Evolutionary conservation across 2,113 vertebrate species (phyloP).

Genomic region (Myiopsitta monachus): DNA sequence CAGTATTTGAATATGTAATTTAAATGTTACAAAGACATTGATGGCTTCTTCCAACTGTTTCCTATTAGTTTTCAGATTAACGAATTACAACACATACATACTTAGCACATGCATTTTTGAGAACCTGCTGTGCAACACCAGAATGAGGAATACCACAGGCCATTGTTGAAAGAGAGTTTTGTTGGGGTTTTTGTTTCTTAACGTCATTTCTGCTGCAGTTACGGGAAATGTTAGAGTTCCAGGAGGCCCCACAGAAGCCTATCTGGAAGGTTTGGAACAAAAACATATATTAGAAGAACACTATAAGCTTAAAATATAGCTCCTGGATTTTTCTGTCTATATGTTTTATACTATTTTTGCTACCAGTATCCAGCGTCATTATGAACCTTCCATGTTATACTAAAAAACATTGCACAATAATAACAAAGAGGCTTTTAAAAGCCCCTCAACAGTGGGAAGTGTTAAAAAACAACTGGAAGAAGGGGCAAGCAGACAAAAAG

Average conservation of each 20-base stretch:
- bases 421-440: conserved; percentile 28
- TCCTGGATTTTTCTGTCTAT: neutral
- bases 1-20: neutral
- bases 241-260: neutral
- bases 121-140: conserved; percentile 25
- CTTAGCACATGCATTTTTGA: conserved; percentile 17
- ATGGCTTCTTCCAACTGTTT: conserved; percentile 45
- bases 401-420: neutral
- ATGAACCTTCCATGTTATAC: neutral
- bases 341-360: conserved; percentile 4
- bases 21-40: neutral
- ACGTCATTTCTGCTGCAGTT: conserved; percentile 32
- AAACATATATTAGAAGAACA: neutral
- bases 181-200: neutral
- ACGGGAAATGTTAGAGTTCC: neutral
- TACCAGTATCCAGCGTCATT: neutral
- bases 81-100: conserved; percentile 50
- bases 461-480: neutral
- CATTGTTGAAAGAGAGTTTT: conserved; percentile 26
- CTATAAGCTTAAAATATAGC: neutral
- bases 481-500: neutral
- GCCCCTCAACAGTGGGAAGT: neutral
- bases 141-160: conserved; percentile 17
- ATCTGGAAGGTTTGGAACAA: conserved; percentile 24
- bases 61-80: conserved; percentile 37